A percentile compares a stretch with the other conserved stretches of the same genome.
These are phyloP conservation scores for Temnothorax nylanderi DNA, from an alignment of 1,140 invertebrate genomes.

Conservation along the genomic window DNA sequence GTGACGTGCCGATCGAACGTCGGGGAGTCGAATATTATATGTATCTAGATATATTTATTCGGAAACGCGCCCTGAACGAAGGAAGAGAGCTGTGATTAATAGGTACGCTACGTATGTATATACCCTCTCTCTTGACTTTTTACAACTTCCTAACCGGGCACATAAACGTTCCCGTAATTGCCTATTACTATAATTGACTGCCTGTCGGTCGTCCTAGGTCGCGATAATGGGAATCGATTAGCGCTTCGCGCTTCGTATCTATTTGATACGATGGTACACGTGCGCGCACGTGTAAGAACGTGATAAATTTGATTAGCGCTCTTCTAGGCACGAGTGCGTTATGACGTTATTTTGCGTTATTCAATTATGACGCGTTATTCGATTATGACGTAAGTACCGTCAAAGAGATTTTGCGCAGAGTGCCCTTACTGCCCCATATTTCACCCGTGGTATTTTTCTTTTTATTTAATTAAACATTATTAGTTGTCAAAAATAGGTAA, in stretches of 20 bases:
- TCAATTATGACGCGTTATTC: too few relatives aligned
- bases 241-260: slow-evolving; percentile 24
- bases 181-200: slow-evolving; percentile 60
- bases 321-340: neutral
- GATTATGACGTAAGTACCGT: neutral
- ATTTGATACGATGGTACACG: slow-evolving; percentile 42
- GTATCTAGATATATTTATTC: neutral
- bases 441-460: neutral
- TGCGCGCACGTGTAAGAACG: slow-evolving; percentile 42
- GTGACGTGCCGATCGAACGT: neutral
- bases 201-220: slow-evolving; percentile 32
- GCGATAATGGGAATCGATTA: slow-evolving; percentile 64
- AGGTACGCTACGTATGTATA: neutral
- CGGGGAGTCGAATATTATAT: neutral
- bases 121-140: slow-evolving; percentile 15
- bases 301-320: slow-evolving; percentile 39
- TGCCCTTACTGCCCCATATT: neutral
- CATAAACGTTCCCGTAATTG: slow-evolving; percentile 38
- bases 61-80: neutral
- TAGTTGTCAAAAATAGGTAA: neutral
- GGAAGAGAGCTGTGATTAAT: slow-evolving; percentile 4
- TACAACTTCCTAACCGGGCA: slow-evolving; percentile 31
- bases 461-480: neutral
- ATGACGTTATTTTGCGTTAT: neutral
- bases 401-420: neutral